Percentiles rank a stretch among this genome's conserved stretches.
These are phyloP conservation scores for Anagrus nilaparvatae DNA, from an alignment of 1,140 invertebrate species.

Conservation along the genomic window DNA sequence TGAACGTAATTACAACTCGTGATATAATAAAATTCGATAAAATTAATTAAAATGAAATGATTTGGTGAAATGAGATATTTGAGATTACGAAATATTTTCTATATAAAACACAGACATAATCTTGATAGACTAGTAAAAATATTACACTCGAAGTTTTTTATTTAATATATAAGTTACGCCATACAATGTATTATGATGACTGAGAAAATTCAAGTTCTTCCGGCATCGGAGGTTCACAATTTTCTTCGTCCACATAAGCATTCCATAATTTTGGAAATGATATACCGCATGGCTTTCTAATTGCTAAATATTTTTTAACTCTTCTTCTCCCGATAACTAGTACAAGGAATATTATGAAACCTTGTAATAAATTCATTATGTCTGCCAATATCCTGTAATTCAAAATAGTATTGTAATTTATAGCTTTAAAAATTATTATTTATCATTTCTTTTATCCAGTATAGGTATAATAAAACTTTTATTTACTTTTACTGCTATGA, in stretches of 20 bases:
- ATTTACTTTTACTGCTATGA: background rate
- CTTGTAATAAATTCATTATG: conserved; percentile 53
- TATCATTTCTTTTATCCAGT: background rate
- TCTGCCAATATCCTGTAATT: conserved; percentile 51
- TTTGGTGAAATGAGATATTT: too few species aligned
- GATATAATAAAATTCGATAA: too few species aligned
- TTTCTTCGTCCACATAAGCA: conserved; percentile 45
- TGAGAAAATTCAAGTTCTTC: conserved; percentile 31
- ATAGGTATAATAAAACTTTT: background rate
- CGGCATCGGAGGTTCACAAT: conserved; percentile 28
- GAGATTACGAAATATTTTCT: too few species aligned
- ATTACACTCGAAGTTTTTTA: too few species aligned
- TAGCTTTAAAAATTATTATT: background rate
- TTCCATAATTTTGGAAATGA: conserved; percentile 35
- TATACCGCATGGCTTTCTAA: conserved; percentile 32
- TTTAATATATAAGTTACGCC: too few species aligned
- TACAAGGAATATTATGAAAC: conserved; percentile 54
- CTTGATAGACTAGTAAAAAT: too few species aligned
- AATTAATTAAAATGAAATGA: too few species aligned
- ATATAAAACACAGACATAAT: too few species aligned
- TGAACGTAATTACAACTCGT: too few species aligned
- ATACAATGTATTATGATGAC: conserved; percentile 14
- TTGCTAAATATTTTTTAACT: conserved; percentile 46
- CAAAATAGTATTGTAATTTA: background rate
- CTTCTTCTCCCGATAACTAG: conserved; percentile 48